Evolutionary conservation across 2,888 invertebrate genomes (phyloP), one percentile per base, ranked within the genome.

Genomic region (Drosophila recens): DNA sequence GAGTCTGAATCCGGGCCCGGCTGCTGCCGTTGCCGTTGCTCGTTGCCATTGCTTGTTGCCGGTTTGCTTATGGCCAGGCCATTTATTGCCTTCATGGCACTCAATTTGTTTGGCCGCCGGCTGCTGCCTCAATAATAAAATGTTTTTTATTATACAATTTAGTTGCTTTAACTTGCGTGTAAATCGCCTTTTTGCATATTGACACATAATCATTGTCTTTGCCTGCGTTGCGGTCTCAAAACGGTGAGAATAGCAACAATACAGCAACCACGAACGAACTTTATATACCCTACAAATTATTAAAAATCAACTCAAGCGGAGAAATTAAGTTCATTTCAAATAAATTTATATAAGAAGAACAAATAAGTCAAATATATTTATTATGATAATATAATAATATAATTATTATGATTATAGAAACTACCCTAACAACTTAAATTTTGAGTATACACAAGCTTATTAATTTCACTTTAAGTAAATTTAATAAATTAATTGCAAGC

Each of bases 31-130:
- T 53, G 71, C 46, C 43, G 56, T 38, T 57, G 77, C 43, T 20
- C 13, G 61, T 46, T 59, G 51, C 42, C 13, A n/a, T 38, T 34
- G 27, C 63, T 40, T 46, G 71, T 51, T 53, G 65, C 53, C 49
- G 36, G 38, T 38, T 57, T 79, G 72, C 72, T 74, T 78, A 79
- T 77, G 74, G 78, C 62, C 75, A 77, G 72, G 88, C 87, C 88
- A 88, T 86, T 84, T 84, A 87, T 84, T 84, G 84, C 82, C 84
- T 87, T 87, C 87, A 84, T 86, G 88, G 87, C 85, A 86, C 85
- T 86, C 85, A 86, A 86, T 86, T 86, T 86, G 88, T 88, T 86
- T 83, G 82, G 82, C 85, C 87, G 82, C 68, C 79, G 88, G 85
- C 85, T 67, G 82, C 85, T 77, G 84, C 76, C 87, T 79, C 80